Base-by-base conservation (phyloP, 1,140 invertebrate species). In the Monomorium pharaonis region DNA sequence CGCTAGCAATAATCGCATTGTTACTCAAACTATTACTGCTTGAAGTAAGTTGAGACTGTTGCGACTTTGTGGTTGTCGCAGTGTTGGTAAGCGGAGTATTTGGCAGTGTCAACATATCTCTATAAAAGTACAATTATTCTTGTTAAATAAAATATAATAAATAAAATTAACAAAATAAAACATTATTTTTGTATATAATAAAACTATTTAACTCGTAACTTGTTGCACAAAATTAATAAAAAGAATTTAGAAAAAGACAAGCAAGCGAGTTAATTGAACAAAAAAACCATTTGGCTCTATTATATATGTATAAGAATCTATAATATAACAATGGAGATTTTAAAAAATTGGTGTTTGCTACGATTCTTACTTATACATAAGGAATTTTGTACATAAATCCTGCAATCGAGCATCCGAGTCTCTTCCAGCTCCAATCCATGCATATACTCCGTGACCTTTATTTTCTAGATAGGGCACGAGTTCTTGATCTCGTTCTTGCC, bases 371-470 rank as follows among this genome's bases (percentile, higher is more conserved):
- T 93, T 93, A 51, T 94, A 90, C 62, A 93, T 84, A 10, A 95
- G 90, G 80, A 95, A 95, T 74, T 93, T 94, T 16, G 92, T 84
- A 92, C 97, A 98, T 24, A 99, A 94, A 7, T 96, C 95, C 5
- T 96, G 94, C 3, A 99, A 94, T 47, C 98, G 96, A 14, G 96
- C 96, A 95, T 99, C 98, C 1, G 97, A 97, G 93, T 99, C 98
- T 42, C 98, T 96, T 0, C 98, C 98, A n/a, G 98, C 98, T 0
- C 98, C 98, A 76, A 99, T 99, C 98, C 98, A 99, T 89, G 98
- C 98, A 94, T 98, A 99, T 86, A 93, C 92, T 58, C 94, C 94
- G 91, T 84, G 95, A 92, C 63, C 96, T 94, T 99, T 98, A 93
- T 98, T 98, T 94, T 99, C 98, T 75, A 99, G 96, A 91, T 98